Evolutionary conservation across 1,140 invertebrate species (phyloP), one percentile per base, ranked within the genome.

Genomic region (Pseudachorutes palmiensis): DNA sequence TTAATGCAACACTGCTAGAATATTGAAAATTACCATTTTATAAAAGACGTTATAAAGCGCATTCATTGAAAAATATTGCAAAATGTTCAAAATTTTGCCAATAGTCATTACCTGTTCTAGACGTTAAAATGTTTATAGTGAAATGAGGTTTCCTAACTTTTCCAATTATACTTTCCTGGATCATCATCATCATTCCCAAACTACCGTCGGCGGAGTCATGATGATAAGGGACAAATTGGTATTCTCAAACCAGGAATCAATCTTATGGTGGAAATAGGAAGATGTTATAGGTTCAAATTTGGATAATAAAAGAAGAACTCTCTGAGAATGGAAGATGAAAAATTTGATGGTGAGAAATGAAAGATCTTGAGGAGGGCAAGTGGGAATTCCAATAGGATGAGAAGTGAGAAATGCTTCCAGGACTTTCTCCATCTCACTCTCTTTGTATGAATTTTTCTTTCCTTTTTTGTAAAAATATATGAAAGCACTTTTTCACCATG

Each of bases 191-290:
- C 36, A 45, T 45, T 19, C 36, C 36, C 36, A n/a, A n/a, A n/a
- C n/a, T n/a, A 45, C 36, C 19, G 9, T 45, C 36, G 19, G 36
- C 36, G 36, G 19, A 16, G 59, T 16, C 5, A 19, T 29, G 31
- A 33, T 31, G 59, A 61, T 29, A 61, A 61, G 59, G 24, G 59
- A 29, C 28, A 33, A 61, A 61, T 31, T 31, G 59, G 59, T 61
- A 61, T 61, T 61, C 59, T 33, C 5, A 61, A 22, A 16, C 5
- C 30, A 24, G 31, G 59, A 61, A 61, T 61, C 59, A 61, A 61
- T 61, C 59, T 61, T 61, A 31, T n/a, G n/a, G n/a, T n/a, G 5
- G 28, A 26, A 26, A 30, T 28, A 14, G 24, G 24, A 61, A 26
- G 5, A 5, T 3, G 24, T 22, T 5, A 5, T 55, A 9, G 9